Evolutionary conservation across 2,888 invertebrate species (phyloP).

Genomic region (Noctua comes): DNA sequence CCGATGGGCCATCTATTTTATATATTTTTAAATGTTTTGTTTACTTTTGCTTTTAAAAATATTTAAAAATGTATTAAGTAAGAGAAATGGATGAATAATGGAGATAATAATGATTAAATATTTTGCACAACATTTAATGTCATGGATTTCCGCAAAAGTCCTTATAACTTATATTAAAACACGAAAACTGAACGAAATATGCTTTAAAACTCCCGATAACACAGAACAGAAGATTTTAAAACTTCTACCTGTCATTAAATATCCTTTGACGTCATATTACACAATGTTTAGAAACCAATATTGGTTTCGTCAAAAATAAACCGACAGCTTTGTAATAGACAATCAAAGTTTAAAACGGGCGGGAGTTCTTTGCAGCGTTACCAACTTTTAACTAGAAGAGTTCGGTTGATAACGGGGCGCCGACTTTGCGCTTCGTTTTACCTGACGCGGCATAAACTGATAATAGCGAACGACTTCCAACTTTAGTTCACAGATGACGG

Average conservation of each 20-base stretch:
- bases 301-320: conserved; percentile 70
- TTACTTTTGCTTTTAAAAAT: too few relatives aligned
- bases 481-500: conserved; percentile 45
- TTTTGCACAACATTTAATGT: too few relatives aligned
- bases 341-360: conserved; percentile 79
- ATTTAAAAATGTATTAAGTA: too few relatives aligned
- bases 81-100: too few relatives aligned
- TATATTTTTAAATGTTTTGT: too few relatives aligned
- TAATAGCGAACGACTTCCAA: conserved; percentile 48
- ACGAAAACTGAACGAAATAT: not conserved
- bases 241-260: conserved; percentile 18
- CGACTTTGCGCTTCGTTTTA: conserved; percentile 61
- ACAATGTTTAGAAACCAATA: conserved; percentile 45
- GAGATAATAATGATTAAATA: too few relatives aligned
- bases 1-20: too few relatives aligned
- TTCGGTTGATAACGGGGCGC: conserved; percentile 72
- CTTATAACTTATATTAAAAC: not conserved
- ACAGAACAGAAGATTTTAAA: not conserved
- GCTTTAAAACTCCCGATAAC: not conserved
- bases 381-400: conserved; percentile 83
- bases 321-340: conserved; percentile 74
- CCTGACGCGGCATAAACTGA: conserved; percentile 63
- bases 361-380: conserved; percentile 71
- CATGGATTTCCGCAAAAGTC: not conserved
- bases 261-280: conserved; percentile 32